Evolutionary conservation across 1,140 invertebrate genomes (phyloP).

Genomic region (Drosophila sturtevanti): DNA sequence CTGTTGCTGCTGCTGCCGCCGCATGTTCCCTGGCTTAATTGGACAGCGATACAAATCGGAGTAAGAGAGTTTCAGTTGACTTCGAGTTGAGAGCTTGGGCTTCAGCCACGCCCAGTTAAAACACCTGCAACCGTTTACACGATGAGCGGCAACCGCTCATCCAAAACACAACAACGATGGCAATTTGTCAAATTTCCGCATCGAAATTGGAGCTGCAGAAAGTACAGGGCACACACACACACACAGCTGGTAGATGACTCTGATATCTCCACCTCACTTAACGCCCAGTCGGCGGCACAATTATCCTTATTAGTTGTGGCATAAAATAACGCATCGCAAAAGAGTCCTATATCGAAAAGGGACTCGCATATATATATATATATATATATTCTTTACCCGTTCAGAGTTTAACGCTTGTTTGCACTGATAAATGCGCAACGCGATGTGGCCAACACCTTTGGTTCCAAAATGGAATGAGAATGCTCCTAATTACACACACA

Average conservation of each 20-base stretch:
- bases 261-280: constrained; percentile 51
- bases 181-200: constrained; percentile 74
- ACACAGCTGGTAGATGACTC: constrained; percentile 18
- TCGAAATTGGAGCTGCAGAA: constrained; percentile 49
- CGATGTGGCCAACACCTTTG: constrained; percentile 17
- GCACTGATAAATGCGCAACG: constrained; percentile 76
- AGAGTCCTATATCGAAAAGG: not conserved
- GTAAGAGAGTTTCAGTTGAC: constrained; percentile 33
- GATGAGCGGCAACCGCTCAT: constrained; percentile 33
- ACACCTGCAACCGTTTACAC: constrained; percentile 79
- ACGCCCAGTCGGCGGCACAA: constrained; percentile 64
- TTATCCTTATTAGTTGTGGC: constrained; percentile 75
- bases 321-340: constrained; percentile 49
- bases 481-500: constrained; percentile 58
- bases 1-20: constrained; percentile 63
- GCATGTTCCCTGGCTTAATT: constrained; percentile 73
- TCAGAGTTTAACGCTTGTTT: constrained; percentile 69
- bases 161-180: constrained; percentile 58
- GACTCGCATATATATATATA: too few species aligned
- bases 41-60: constrained; percentile 76
- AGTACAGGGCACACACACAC: too few species aligned
- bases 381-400: not conserved
- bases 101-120: constrained; percentile 64
- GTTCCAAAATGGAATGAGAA: constrained; percentile 19
- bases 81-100: constrained; percentile 29